Base-by-base conservation (phyloP, 2,888 invertebrate genomes). In the Anthophora plumipes region DNA sequence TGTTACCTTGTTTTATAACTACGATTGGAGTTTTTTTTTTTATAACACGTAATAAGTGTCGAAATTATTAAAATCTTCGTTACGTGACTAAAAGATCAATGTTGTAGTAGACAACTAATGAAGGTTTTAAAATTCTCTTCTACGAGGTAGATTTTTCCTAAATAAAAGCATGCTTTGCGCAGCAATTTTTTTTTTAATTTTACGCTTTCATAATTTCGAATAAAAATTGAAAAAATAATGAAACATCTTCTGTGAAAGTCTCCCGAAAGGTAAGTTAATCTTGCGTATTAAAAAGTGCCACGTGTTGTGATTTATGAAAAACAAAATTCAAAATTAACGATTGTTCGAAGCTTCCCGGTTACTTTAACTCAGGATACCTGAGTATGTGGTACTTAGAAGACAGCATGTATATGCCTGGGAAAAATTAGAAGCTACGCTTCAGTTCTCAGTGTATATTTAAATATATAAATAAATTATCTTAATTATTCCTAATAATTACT, bases 181-280 rank as follows among this genome's bases (percentile, higher is more conserved):
- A 48, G 43, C 17, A 17, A 46, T 6, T 41, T 46, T 52, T 48
- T 66, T 31, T 64, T 69, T 69, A 63, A 14, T 68, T n/a, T 46
- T 14, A 12, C 31, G 64, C 78, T 76, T 69, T 59, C 2, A 50
- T 66, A 70, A 41, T 46, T 64, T 74, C 46, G 25, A 59, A n/a
- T 39, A 48, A 72, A 43, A 31, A n/a, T n/a, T n/a, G n/a, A n/a
- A 52, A 25, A 68, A 63, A 48, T 22, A 37, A 22, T 5, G 37
- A 11, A 20, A 43, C n/a, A n/a, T 60, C 11, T 12, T 75, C 22
- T 1, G 5, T n/a, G 17, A 52, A 50, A 57, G 17, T 57, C 46
- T 46, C 8, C 50, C 11, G 7, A 43, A 1, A 78, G 78, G 78
- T 78, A 78, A 78, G 78, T 78, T 1, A 22, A 63, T 46, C n/a